Percentiles rank a stretch among this genome's conserved stretches.
These are phyloP conservation scores for Urocitellus parryii DNA, from an alignment of 2,113 vertebrate species.

Conservation along the genomic window DNA sequence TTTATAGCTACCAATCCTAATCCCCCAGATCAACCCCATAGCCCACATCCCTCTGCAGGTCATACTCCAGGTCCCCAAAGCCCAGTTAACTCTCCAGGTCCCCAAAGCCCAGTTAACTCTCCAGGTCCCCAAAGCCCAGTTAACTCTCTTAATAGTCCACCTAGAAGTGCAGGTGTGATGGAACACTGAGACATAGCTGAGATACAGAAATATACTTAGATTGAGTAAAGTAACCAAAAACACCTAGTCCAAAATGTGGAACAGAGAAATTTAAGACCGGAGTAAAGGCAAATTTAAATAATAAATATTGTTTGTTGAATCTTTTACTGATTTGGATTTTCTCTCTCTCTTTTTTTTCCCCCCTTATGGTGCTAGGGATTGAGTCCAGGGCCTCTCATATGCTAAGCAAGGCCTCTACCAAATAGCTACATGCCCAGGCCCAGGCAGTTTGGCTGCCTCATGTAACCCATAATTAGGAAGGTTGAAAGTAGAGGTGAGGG, in stretches of 20 bases:
- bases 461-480: background rate
- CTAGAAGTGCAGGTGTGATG: background rate
- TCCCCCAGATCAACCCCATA: background rate
- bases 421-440: too few species aligned
- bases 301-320: constrained; percentile 62
- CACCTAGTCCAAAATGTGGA: background rate
- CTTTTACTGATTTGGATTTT: constrained; percentile 26
- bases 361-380: too few species aligned
- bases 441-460: background rate
- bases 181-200: background rate
- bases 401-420: too few species aligned
- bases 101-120: constrained; percentile 36
- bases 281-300: constrained; percentile 41
- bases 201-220: background rate
- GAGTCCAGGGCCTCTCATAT: too few species aligned
- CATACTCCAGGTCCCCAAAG: constrained; percentile 72
- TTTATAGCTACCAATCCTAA: background rate
- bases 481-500: background rate
- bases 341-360: background rate
- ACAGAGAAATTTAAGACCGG: background rate
- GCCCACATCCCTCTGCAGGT: constrained; percentile 68
- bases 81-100: constrained; percentile 59
- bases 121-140: constrained; percentile 59
- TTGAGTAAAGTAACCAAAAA: background rate
- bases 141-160: background rate